Evolutionary conservation across 2,797 vertebrate genomes (phyloP).

Genomic region (Mareca strepera): DNA sequence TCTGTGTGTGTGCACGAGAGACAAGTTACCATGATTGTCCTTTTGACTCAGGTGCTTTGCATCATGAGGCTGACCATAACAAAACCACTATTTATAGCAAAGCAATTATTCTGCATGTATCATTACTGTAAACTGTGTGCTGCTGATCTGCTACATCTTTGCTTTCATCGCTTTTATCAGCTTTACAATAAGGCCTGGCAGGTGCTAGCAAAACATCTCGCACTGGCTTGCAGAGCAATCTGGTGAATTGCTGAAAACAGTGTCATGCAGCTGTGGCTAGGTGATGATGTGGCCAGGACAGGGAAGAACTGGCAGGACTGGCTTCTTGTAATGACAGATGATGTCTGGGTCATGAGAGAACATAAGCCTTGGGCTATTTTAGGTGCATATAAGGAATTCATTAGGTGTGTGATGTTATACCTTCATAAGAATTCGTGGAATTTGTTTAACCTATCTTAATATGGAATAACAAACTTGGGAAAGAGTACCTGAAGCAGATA

Average conservation of each 20-base stretch:
- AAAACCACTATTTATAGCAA: neutral
- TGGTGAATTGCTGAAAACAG: neutral
- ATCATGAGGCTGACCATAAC: neutral
- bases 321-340: constrained; percentile 8
- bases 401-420: neutral
- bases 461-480: neutral
- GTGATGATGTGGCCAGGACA: neutral
- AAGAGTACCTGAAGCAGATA: neutral
- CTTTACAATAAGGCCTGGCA: neutral
- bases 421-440: neutral
- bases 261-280: constrained; percentile 10
- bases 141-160: neutral
- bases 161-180: neutral
- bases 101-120: neutral
- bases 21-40: neutral
- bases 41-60: neutral
- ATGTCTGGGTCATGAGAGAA: neutral
- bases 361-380: constrained; percentile 14
- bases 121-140: neutral
- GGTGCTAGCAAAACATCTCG: neutral
- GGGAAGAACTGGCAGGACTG: constrained; percentile 35
- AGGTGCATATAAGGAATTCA: neutral
- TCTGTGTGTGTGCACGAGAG: neutral
- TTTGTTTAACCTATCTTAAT: neutral
- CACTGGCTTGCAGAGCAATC: neutral